Percentiles rank a stretch among this genome's conserved stretches.
phyloP scores from a whole-genome alignment of 1,140 invertebrate species.

The Drosophila parvula region DNA sequence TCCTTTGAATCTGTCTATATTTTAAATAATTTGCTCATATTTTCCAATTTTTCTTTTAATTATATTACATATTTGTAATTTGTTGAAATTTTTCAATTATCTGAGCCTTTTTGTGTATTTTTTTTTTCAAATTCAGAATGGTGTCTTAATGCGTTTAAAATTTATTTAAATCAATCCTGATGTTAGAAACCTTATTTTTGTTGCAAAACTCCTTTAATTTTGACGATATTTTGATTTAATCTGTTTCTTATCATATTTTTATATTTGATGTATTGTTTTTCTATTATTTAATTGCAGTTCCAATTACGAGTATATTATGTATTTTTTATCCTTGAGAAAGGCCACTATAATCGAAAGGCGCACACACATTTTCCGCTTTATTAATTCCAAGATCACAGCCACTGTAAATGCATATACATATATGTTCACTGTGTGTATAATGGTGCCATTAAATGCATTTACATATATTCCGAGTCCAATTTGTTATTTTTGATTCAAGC shows the following conservation, averaged over 20 bases:
- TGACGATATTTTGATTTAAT: not conserved
- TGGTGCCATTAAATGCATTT: slow-evolving; percentile 42
- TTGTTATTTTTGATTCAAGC: slow-evolving; percentile 41
- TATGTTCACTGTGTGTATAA: slow-evolving; percentile 19
- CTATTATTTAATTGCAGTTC: not conserved
- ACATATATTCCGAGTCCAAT: slow-evolving; percentile 50
- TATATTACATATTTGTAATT: too few species aligned
- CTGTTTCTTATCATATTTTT: not conserved
- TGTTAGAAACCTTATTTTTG: not conserved
- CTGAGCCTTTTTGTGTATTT: too few species aligned
- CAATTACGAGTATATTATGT: not conserved
- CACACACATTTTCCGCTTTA: not conserved
- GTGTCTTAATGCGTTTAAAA: not conserved
- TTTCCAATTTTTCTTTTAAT: too few species aligned
- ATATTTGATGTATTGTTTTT: not conserved
- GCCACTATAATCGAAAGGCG: not conserved
- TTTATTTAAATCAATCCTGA: not conserved
- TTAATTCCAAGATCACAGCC: slow-evolving; percentile 19
- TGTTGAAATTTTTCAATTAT: too few species aligned
- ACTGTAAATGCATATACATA: slow-evolving; percentile 26
- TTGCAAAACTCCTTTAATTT: not conserved
- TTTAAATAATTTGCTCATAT: too few species aligned
- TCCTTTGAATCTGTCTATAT: too few species aligned
- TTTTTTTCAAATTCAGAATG: not conserved
- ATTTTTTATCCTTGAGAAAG: slow-evolving; percentile 10